Evolutionary conservation across 1,140 invertebrate species (phyloP).

Genomic region (Aphidius ervi): DNA sequence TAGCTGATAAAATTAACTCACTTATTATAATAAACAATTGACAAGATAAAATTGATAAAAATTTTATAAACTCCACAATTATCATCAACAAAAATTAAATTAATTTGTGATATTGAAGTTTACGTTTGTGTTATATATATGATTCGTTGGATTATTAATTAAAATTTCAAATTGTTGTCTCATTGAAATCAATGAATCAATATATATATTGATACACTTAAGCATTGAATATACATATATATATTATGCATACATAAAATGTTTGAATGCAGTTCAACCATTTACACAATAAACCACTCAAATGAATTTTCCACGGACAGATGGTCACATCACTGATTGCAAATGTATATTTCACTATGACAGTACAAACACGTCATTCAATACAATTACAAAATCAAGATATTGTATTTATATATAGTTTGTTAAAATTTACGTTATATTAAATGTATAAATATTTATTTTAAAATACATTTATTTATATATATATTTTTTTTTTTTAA

Average conservation of each 20-base stretch:
- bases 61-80: too few species aligned
- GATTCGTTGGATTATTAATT: constrained; percentile 11
- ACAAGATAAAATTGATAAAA: too few species aligned
- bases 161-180: constrained; percentile 6
- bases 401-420: not conserved
- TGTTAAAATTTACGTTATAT: not conserved
- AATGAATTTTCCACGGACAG: constrained; percentile 1
- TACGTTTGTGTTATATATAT: not conserved
- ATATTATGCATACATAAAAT: not conserved
- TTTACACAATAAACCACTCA: not conserved
- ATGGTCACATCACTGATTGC: constrained; percentile 8
- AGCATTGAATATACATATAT: not conserved
- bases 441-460: too few species aligned
- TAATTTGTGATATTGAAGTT: too few species aligned
- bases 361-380: not conserved
- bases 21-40: too few species aligned
- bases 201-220: not conserved
- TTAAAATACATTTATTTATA: too few species aligned
- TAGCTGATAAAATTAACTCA: too few species aligned
- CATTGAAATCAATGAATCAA: not conserved
- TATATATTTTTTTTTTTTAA: not conserved
- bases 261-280: not conserved
- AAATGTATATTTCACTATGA: not conserved
- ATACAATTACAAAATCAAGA: not conserved
- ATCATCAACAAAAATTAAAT: too few species aligned